Conservation (phyloP, 2,888 invertebrate genomes). For the Drosophila pseudotalamancana region DNA sequence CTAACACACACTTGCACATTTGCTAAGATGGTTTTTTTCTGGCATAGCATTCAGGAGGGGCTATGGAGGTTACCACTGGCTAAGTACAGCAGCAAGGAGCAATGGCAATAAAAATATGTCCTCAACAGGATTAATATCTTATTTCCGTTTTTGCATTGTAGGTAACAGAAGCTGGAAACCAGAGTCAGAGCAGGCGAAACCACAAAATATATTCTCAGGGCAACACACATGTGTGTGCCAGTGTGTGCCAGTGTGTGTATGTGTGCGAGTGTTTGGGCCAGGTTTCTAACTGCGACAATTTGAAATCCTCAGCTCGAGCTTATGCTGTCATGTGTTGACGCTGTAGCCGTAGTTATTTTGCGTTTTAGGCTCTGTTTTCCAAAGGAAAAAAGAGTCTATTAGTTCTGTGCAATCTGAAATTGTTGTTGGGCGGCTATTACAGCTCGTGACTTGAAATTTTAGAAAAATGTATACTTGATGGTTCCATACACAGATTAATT, state of each 20-base stretch:
- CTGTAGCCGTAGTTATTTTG: constrained; percentile 60
- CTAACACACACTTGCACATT: constrained; percentile 50
- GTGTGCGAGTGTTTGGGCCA: constrained; percentile 5
- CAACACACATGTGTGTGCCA: not conserved
- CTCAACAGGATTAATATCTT: constrained; percentile 84
- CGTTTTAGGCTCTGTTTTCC: too few relatives aligned
- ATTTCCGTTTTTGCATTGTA: constrained; percentile 68
- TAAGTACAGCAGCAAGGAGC: constrained; percentile 48
- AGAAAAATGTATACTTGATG: too few relatives aligned
- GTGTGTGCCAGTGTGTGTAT: too few relatives aligned
- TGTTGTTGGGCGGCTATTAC: too few relatives aligned
- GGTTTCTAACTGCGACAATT: constrained; percentile 49
- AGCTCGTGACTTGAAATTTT: too few relatives aligned
- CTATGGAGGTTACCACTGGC: constrained; percentile 9
- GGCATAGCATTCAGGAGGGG: not conserved
- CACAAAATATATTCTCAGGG: constrained; percentile 48
- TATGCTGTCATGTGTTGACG: constrained; percentile 53
- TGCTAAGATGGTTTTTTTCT: constrained; percentile 51
- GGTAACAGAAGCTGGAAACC: constrained; percentile 4
- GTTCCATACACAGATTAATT: too few relatives aligned
- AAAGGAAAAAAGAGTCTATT: too few relatives aligned
- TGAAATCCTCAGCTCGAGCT: constrained; percentile 53
- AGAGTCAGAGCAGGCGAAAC: constrained; percentile 15
- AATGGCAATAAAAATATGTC: constrained; percentile 83
- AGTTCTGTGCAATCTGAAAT: too few relatives aligned